phyloP scores from a whole-genome alignment of 2,797 vertebrate genomes.

The Cryptoprocta ferox region DNA sequence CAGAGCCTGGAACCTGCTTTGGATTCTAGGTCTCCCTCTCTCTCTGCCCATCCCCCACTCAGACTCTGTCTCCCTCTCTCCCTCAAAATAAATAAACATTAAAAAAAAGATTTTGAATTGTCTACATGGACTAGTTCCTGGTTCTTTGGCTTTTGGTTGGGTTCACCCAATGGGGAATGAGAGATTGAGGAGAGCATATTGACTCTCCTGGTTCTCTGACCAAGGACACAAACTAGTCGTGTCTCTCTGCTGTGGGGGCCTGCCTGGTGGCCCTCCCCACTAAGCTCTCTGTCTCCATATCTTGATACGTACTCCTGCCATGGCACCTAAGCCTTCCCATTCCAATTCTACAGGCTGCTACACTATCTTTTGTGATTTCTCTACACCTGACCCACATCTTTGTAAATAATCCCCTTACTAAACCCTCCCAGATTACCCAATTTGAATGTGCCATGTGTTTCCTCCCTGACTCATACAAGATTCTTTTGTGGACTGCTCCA shows the following conservation, averaged over 20 bases:
- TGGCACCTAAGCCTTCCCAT: background rate
- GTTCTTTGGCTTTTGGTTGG: background rate
- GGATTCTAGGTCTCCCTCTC: no score
- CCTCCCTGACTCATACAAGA: background rate
- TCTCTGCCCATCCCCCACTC: no score
- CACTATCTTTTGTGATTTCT: background rate
- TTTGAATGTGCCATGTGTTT: background rate
- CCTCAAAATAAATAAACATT: no score
- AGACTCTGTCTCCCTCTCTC: no score
- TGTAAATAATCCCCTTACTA: slow-evolving; percentile 15
- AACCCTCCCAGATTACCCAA: background rate
- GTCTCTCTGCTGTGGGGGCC: background rate
- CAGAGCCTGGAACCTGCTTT: no score
- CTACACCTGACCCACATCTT: background rate
- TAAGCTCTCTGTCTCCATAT: background rate
- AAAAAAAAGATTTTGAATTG: no score
- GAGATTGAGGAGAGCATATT: background rate
- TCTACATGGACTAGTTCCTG: background rate
- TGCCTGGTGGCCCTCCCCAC: background rate
- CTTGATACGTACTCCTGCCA: background rate
- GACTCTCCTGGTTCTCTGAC: background rate
- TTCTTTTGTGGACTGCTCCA: background rate
- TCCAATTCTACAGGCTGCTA: background rate
- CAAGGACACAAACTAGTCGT: background rate
- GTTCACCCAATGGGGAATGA: background rate